These are phyloP conservation scores for Andrena chrysosceles DNA, from an alignment of 2,888 invertebrate genomes.

Conservation along the genomic window DNA sequence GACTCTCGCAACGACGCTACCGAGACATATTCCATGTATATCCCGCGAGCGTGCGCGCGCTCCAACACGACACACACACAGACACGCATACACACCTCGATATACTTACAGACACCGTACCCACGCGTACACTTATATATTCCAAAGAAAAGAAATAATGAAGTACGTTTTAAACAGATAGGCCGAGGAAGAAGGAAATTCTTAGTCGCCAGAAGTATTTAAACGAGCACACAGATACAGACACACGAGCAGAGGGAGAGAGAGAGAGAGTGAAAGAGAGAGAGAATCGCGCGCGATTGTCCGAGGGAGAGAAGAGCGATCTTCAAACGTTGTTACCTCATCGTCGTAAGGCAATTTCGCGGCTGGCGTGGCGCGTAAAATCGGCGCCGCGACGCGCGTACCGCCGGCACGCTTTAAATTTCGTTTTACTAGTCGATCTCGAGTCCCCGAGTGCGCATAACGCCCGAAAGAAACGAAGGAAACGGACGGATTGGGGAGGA, in stretches of 20 bases:
- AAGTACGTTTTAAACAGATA: not conserved
- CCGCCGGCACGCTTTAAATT: conserved; percentile 27
- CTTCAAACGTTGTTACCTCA: conserved; percentile 63
- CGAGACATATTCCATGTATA: conserved; percentile 24
- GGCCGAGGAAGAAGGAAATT: not conserved
- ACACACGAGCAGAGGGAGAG: not conserved
- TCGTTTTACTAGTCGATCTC: conserved; percentile 36
- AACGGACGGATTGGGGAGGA: not conserved
- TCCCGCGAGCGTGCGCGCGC: conserved; percentile 24
- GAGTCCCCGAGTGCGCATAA: conserved; percentile 29
- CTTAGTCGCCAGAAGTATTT: not conserved
- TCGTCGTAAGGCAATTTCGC: conserved; percentile 51
- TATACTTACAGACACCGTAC: not conserved
- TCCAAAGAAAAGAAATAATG: not conserved
- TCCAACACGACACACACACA: not conserved
- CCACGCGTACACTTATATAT: conserved; percentile 1
- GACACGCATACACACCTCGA: not conserved
- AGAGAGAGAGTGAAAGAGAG: not conserved
- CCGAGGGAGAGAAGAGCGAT: conserved; percentile 51
- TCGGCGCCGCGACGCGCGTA: conserved; percentile 31
- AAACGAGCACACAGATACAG: conserved; percentile 1
- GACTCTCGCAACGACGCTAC: conserved; percentile 53
- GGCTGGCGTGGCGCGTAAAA: conserved; percentile 28
- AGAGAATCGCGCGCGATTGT: conserved; percentile 33
- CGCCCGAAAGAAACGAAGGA: conserved; percentile 3